Evolutionary conservation across 2,888 invertebrate genomes (phyloP), one percentile per base, ranked within the genome.

Genomic region (Cremastinae sp.): DNA sequence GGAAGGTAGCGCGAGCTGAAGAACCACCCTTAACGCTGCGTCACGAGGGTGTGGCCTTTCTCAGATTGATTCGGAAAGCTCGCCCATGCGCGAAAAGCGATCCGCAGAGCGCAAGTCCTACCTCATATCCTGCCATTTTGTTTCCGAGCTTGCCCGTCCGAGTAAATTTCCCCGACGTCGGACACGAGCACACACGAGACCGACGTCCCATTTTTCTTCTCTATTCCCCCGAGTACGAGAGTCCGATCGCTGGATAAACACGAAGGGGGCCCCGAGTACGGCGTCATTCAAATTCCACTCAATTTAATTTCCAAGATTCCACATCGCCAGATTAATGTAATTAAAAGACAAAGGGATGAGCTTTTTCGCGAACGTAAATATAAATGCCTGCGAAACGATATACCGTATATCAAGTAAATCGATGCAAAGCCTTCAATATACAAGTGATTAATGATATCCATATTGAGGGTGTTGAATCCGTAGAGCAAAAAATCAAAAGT

Each of bases 31-130:
- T 59, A 38, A 36, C 61, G 73, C 28, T 28, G 76, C 79, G 80
- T 83, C 81, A 81, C 79, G 87, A 89, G 89, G 89, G 89, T 89
- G 89, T 89, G 89, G 89, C 84, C 80, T 84, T 47, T 80, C 79
- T 80, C 85, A 87, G 88, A 89, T 89, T 89, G 89, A 89, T 89
- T 89, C 86, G 87, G 83, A 74, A 82, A 80, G 83, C 81, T 81
- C 69, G 74, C 36, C 56, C 72, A 71, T 88, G 89, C 88, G 88
- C 87, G 59, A 4, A 74, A 80, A 83, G 81, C 82, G 80, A 76
- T 14, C 80, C 22, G 12, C 14, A 58, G 47, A 20, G 56, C 66
- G 74, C 78, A 72, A 59, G 72, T 22, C 12, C 20, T 28, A 18
- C 2, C 61, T 47, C 45, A 49, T 51, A 9, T 41, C 49, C 59